Base-by-base conservation (phyloP, 2,113 vertebrate species). In the Podarcis cretensis region DNA sequence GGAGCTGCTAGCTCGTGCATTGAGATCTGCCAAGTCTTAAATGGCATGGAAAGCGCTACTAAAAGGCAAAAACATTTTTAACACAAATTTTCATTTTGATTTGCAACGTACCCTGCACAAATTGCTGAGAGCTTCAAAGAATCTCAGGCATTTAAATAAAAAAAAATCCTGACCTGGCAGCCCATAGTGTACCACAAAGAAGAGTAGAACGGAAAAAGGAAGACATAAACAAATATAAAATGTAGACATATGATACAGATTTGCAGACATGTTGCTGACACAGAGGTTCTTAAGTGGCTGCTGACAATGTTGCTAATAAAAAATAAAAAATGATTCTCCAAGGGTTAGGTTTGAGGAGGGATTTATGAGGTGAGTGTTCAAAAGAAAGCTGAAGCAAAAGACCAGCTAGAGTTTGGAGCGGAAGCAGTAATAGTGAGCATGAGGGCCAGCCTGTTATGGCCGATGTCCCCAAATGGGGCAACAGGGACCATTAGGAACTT, bases 1-100 rank as follows among this genome's bases (percentile, higher is more conserved):
- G 81, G 71, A 88, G 71, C 71, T 83, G n/a, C 57, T 88, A 48
- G 40, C 40, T 88, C 59, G 14, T 54, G n/a, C 83, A 83, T 69
- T 83, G n/a, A 68, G 21, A 68, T 54, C 37, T 68, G 54, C 20
- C 25, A 75, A 74, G 43, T 48, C 21, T 76, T 83, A 77, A 83
- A 75, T 76, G 57, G 30, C 35, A 81, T 77, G n/a, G n/a, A 88
- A 68, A 77, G 8, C 14, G 37, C 13, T 59, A 25, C n/a, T 87
- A 73, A 71, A 87, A 57, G 48, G n/a, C 2, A 68, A 68, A 78
- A 23, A 57, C 30, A 80, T 85, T 37, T 37, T 43, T 75, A 59
- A 30, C 2, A 25, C 25, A 57, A 54, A 63, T 63, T 63, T 74
- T 25, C 57, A 37, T 65, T 85, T 76, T 85, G 12, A 88, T 82